A percentile compares a stretch with the other conserved stretches of the same genome.
These are phyloP conservation scores for Corythoichthys intestinalis DNA, from an alignment of 2,113 vertebrate genomes.

Conservation along the genomic window DNA sequence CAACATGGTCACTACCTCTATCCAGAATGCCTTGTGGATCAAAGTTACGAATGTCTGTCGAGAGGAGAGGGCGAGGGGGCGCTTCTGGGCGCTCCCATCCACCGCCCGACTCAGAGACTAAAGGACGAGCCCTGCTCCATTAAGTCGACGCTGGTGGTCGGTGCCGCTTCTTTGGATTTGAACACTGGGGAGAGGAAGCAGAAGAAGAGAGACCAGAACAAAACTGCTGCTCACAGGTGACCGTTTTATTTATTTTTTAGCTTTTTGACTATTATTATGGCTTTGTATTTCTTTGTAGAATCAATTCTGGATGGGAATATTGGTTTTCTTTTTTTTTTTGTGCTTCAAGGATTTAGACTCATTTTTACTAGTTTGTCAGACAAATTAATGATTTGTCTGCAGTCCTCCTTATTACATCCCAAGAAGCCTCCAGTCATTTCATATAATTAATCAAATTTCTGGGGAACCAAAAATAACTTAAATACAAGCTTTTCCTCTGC, in stretches of 20 bases:
- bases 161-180: conserved; percentile 35
- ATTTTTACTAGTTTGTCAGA: background rate
- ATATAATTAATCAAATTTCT: conserved; percentile 29
- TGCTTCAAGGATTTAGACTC: too few species aligned
- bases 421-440: conserved; percentile 18
- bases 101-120: conserved; percentile 69
- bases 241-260: background rate
- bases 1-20: conserved; percentile 75
- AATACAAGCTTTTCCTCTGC: conserved; percentile 25
- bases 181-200: conserved; percentile 79
- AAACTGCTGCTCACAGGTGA: conserved; percentile 87
- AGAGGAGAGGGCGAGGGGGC: conserved; percentile 70
- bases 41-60: conserved; percentile 76
- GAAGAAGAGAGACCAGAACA: conserved; percentile 93
- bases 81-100: conserved; percentile 63
- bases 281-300: background rate
- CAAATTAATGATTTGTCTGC: background rate
- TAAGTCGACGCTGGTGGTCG: conserved; percentile 63
- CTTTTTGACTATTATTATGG: too few species aligned
- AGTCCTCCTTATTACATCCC: conserved; percentile 14
- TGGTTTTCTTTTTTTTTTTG: background rate
- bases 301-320: background rate
- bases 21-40: conserved; percentile 79
- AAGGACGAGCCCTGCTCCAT: conserved; percentile 69
- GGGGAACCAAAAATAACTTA: conserved; percentile 18